Percentiles rank a stretch among this genome's conserved stretches.
Conservation (phyloP, 2,888 invertebrate species). For the Beris morrisii region DNA sequence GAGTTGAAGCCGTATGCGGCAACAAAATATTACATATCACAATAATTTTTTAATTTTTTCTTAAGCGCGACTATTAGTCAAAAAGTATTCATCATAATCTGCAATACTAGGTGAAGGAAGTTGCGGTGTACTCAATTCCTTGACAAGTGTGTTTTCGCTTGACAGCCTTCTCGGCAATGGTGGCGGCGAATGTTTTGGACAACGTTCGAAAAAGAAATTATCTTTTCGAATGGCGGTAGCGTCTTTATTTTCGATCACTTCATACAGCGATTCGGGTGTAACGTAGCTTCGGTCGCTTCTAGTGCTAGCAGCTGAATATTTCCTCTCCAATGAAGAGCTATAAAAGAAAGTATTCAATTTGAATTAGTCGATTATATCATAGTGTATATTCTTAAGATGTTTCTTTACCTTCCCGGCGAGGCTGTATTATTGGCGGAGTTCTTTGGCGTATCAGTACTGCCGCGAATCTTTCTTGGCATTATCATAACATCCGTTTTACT, state of each 20-base stretch:
- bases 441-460: constrained; percentile 1
- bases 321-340: not conserved
- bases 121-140: not conserved
- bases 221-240: not conserved
- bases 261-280: constrained; percentile 20
- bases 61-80: too few relatives aligned
- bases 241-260: constrained; percentile 20
- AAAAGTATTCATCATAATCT: not conserved
- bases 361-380: not conserved
- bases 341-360: too few relatives aligned
- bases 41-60: too few relatives aligned
- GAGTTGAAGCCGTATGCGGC: too few relatives aligned
- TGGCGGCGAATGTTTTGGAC: constrained; percentile 17
- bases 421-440: constrained; percentile 1
- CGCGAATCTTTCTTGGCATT: not conserved
- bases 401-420: constrained; percentile 2
- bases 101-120: not conserved
- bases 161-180: constrained; percentile 11
- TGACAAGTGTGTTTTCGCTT: not conserved
- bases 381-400: not conserved
- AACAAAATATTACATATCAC: too few relatives aligned
- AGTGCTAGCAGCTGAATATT: not conserved
- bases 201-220: not conserved
- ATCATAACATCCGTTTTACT: too few relatives aligned
- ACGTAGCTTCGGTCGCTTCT: constrained; percentile 18